These are phyloP conservation scores for Meloidogyne floridensis DNA, from an alignment of 1,140 invertebrate genomes.

Conservation along the genomic window DNA sequence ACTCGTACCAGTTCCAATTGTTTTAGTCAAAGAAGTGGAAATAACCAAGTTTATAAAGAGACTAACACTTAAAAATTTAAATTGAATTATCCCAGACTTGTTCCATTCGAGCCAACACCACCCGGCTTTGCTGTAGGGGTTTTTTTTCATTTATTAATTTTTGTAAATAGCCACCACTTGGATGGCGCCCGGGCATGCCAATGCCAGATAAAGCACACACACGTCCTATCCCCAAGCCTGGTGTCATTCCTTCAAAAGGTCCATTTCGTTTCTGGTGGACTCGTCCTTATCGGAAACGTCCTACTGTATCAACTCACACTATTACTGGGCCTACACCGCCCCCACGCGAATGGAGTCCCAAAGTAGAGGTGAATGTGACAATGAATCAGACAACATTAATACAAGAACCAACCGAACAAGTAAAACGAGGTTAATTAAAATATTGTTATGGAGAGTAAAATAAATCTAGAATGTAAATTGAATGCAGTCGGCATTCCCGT, in stretches of 20 bases:
- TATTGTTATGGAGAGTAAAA: background rate
- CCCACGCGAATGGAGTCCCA: constrained; percentile 3
- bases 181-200: constrained; percentile 63
- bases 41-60: constrained; percentile 52
- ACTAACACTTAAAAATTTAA: background rate
- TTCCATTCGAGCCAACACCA: constrained; percentile 65
- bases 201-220: constrained; percentile 58
- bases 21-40: constrained; percentile 64
- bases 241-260: constrained; percentile 15
- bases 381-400: constrained; percentile 5
- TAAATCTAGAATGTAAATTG: constrained; percentile 57
- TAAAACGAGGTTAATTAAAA: constrained; percentile 23
- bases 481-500: constrained; percentile 65
- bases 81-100: constrained; percentile 19
- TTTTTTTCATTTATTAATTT: background rate
- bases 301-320: constrained; percentile 7
- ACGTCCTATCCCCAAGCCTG: constrained; percentile 44
- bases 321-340: constrained; percentile 21
- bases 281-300: constrained; percentile 21
- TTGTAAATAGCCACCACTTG: constrained; percentile 46
- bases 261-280: constrained; percentile 30
- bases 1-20: constrained; percentile 63
- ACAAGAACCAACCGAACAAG: constrained; percentile 35
- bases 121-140: constrained; percentile 55
- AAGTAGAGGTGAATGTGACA: constrained; percentile 1